Base-by-base conservation (phyloP, 2,113 vertebrate genomes). In the Rhinoptilus africanus region DNA sequence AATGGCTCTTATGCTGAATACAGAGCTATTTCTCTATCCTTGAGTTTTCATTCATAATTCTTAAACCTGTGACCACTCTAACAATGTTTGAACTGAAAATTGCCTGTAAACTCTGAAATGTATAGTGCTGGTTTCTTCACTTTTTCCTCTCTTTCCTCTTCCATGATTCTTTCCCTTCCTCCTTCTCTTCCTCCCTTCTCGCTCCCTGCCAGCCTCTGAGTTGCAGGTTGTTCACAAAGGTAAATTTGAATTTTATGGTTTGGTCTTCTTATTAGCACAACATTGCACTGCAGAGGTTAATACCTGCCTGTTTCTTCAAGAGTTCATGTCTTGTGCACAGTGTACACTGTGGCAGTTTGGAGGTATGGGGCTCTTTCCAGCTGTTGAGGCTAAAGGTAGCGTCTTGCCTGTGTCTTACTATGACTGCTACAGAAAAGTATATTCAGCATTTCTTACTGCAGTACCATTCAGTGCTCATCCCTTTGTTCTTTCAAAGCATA, bases 401-500 rank as follows among this genome's bases (percentile, higher is more conserved):
- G 10, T 43, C 34, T 62, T 88, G 9, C 16, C 59, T 37, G 9
- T 64, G 32, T 57, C 24, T 81, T 63, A 43, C 6, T 37, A 24
- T n/a, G 50, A 51, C 50, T 74, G 20, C 41, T 71, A 6, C 8
- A 47, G 47, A 53, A 34, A 28, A 5, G 24, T 80, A 4, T 39
- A 43, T 37, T 84, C 30, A 47, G 13, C 13, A 53, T 68, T 89
- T 85, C 4, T 34, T 66, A 35, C 15, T 73, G 12, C 30, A 85
- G 8, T 47, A 41, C 14, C 8, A 16, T 68, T 59, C 9, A 62
- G 0, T 57, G 32, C 4, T 60, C 2, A 0, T 39, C 20, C 4
- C 34, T 74, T 66, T 60, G 5, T 30, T 85, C 28, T 79, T 88
- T 64, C 15, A 27, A 54, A 72, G 5, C 43, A 21, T 39, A 12